Percentiles rank a stretch among this genome's conserved stretches.
These are phyloP conservation scores for Myiozetetes cayanensis DNA, from an alignment of 2,113 vertebrate species.

Conservation along the genomic window DNA sequence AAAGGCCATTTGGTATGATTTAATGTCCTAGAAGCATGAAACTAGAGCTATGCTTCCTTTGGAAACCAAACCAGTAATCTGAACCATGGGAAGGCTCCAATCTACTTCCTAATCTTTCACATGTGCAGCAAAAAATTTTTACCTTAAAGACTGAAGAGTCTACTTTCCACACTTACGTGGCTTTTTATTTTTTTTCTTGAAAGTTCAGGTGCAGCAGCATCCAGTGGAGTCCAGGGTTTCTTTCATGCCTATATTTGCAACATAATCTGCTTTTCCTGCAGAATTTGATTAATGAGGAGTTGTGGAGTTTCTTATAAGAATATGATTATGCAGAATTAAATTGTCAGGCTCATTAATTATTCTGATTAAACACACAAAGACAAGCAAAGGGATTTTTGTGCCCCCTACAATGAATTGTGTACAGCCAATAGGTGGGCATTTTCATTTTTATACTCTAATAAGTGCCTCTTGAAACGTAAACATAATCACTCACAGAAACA, in stretches of 20 bases:
- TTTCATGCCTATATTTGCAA: neutral
- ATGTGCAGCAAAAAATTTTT: neutral
- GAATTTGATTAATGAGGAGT: slow-evolving; percentile 14
- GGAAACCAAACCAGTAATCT: neutral
- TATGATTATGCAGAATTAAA: slow-evolving; percentile 27
- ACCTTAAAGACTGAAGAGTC: neutral
- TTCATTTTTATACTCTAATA: neutral
- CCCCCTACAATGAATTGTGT: neutral
- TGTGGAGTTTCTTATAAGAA: neutral
- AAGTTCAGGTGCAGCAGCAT: neutral
- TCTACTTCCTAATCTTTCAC: neutral
- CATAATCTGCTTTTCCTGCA: neutral
- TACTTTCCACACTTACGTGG: neutral
- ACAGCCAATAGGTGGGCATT: neutral
- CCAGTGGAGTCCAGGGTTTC: neutral
- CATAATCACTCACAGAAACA: neutral
- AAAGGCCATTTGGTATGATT: neutral
- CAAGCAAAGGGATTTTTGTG: neutral
- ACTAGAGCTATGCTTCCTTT: neutral
- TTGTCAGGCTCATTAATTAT: slow-evolving; percentile 48
- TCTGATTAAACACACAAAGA: neutral
- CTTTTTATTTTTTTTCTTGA: neutral
- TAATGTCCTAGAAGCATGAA: neutral
- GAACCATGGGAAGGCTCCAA: neutral
- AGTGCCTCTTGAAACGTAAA: neutral